Evolutionary conservation across 1,140 invertebrate genomes (phyloP), one percentile per base, ranked within the genome.

Genomic region (fruit fly (Drosophila melanogaster)): DNA sequence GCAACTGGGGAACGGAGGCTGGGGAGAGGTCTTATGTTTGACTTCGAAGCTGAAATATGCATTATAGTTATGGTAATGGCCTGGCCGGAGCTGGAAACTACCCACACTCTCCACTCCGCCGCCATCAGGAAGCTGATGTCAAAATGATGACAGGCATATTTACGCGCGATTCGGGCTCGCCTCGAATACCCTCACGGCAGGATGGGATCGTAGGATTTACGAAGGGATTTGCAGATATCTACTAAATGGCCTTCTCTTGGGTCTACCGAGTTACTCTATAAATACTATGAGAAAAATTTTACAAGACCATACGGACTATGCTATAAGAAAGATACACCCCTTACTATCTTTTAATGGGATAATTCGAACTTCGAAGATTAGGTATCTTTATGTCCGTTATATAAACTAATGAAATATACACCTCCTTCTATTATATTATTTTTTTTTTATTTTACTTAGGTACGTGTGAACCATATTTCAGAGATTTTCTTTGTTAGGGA

Each of bases 71-170:
- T 87, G 84, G 84, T 87, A 87, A 87, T 87, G 84, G 84, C 72
- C 46, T 71, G 75, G 55, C 70, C 81, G 51, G 40, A 44, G 11
- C 46, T 47, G 46, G 46, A 78, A 87, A 73, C 79, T 77, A 79
- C 78, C 79, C 83, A 56, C 46, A 64, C 83, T 53, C 58, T 7
- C 7, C 35, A 10, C 35, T 11, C 35, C 15, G 41, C 3, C 35
- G 61, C 47, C 71, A 56, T 47, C 64, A 56, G 59, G 50, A 55
- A 69, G 83, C 61, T 87, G 84, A 87, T 89, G 84, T 89, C 84
- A 89, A 89, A 89, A 89, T 89, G 84, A 89, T 89, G 84, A 89
- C 84, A 89, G 84, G 84, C 84, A 80, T 84, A 89, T 89, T 89
- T 84, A 89, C 84, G 84, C 78, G 76, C 75, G 79, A 69, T 87